Evolutionary conservation across 2,888 invertebrate genomes (phyloP).

Genomic region (Actias luna): DNA sequence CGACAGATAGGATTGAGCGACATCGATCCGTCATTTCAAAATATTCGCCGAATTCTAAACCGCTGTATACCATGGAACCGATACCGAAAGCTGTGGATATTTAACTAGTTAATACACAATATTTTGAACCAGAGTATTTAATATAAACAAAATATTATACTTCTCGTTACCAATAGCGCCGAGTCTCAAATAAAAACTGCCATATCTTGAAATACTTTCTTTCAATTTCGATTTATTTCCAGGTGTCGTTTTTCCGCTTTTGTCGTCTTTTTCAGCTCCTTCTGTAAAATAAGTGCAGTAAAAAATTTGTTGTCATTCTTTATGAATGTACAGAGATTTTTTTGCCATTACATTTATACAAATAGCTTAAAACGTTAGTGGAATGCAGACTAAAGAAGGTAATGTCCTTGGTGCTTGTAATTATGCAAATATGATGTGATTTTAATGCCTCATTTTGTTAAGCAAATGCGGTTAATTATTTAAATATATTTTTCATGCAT

Average conservation of each 20-base stretch:
- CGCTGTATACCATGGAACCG: slow-evolving; percentile 87
- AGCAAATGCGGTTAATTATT: slow-evolving; percentile 74
- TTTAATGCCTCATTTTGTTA: slow-evolving; percentile 80
- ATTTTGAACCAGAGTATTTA: slow-evolving; percentile 15
- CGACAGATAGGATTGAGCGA: slow-evolving; percentile 84
- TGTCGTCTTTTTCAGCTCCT: slow-evolving; percentile 62
- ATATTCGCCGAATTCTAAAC: slow-evolving; percentile 87
- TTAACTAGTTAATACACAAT: slow-evolving; percentile 8
- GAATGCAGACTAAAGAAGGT: slow-evolving; percentile 71
- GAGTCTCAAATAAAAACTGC: slow-evolving; percentile 92
- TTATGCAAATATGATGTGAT: slow-evolving; percentile 80
- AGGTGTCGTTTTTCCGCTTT: slow-evolving; percentile 56
- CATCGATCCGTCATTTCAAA: slow-evolving; percentile 87
- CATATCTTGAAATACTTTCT: slow-evolving; percentile 83
- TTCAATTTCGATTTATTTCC: slow-evolving; percentile 62
- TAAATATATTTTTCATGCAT: slow-evolving; percentile 33
- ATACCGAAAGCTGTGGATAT: slow-evolving; percentile 76
- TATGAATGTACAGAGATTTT: slow-evolving; percentile 37
- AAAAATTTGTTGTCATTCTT: slow-evolving; percentile 13
- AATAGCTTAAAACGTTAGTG: slow-evolving; percentile 62
- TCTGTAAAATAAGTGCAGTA: slow-evolving; percentile 36
- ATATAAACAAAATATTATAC: slow-evolving; percentile 22
- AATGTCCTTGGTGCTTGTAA: slow-evolving; percentile 69
- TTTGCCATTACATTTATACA: slow-evolving; percentile 60
- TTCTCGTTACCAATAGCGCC: slow-evolving; percentile 87